These are phyloP conservation scores for Empis livida DNA, from an alignment of 2,888 invertebrate genomes.

Conservation along the genomic window DNA sequence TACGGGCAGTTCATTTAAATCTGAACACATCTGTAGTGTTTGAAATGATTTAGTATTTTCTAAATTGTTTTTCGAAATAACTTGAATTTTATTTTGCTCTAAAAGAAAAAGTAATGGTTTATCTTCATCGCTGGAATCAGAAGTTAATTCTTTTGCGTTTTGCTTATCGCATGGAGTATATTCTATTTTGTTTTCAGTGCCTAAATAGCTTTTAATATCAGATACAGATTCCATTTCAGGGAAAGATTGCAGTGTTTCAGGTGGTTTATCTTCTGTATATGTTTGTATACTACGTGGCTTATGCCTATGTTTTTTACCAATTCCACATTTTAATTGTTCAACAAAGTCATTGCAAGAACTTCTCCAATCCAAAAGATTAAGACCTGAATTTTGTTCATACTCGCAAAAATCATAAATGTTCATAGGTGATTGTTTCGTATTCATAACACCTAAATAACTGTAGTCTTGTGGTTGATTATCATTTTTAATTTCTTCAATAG, in stretches of 20 bases:
- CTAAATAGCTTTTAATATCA: slow-evolving; percentile 5
- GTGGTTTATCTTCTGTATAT: slow-evolving; percentile 8
- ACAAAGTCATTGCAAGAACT: slow-evolving; percentile 66
- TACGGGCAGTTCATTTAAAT: slow-evolving; percentile 20
- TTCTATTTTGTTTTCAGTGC: slow-evolving; percentile 1
- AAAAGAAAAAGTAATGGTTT: slow-evolving; percentile 21
- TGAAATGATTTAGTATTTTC: no score
- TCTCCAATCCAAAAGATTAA: slow-evolving; percentile 39
- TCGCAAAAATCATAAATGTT: slow-evolving; percentile 13
- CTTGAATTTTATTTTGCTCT: slow-evolving; percentile 8
- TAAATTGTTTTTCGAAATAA: no score
- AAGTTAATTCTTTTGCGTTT: neutral
- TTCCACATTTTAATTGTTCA: slow-evolving; percentile 53
- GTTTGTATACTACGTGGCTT: slow-evolving; percentile 21
- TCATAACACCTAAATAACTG: no score
- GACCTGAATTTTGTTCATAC: slow-evolving; percentile 10
- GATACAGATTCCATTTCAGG: slow-evolving; percentile 6
- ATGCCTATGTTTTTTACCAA: slow-evolving; percentile 32
- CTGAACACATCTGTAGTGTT: no score
- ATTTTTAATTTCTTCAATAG: slow-evolving; percentile 3
- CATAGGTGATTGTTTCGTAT: neutral
- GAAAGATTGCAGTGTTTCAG: slow-evolving; percentile 9
- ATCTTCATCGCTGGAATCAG: slow-evolving; percentile 18
- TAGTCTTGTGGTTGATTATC: no score
- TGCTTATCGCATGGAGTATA: neutral